Conservation (phyloP, 2,888 invertebrate genomes). For the Thysanoteuthis rhombus region DNA sequence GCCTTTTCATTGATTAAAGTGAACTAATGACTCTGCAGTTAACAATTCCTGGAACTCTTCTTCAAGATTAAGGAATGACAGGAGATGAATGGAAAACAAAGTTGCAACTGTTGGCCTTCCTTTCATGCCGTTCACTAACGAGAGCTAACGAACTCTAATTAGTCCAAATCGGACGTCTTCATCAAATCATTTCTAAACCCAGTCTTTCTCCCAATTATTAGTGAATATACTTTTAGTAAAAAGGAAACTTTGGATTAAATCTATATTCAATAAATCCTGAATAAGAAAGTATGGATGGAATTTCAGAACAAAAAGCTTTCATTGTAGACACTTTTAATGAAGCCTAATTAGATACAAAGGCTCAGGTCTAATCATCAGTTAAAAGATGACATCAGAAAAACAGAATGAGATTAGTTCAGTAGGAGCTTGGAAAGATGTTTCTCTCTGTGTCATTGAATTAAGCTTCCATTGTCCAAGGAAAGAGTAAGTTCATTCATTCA, state of each 20-base stretch:
- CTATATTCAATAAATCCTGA: not conserved
- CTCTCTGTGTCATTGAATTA: not conserved
- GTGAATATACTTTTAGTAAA: not conserved
- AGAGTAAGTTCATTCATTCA: not conserved
- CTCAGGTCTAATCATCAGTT: not conserved
- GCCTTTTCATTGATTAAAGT: not conserved
- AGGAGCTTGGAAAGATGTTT: not conserved
- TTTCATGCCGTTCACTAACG: not conserved
- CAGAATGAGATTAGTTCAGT: not conserved
- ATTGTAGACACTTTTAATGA: constrained; percentile 12
- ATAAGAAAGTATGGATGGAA: not conserved
- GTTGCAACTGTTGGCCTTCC: not conserved
- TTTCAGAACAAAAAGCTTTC: not conserved
- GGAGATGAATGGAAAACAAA: not conserved
- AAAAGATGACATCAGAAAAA: not conserved
- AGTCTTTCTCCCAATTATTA: not conserved
- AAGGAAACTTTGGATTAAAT: constrained; percentile 12
- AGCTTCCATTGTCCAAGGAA: not conserved
- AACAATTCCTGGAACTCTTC: not conserved
- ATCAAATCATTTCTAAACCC: not conserved
- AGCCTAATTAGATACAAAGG: not conserved
- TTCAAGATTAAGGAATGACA: not conserved
- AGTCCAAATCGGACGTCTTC: not conserved
- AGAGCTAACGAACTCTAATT: constrained; percentile 12
- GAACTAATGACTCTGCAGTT: not conserved